A percentile compares a stretch with the other conserved stretches of the same genome.
phyloP scores from a whole-genome alignment of 2,888 invertebrate genomes.

The Drosophila atripex region DNA sequence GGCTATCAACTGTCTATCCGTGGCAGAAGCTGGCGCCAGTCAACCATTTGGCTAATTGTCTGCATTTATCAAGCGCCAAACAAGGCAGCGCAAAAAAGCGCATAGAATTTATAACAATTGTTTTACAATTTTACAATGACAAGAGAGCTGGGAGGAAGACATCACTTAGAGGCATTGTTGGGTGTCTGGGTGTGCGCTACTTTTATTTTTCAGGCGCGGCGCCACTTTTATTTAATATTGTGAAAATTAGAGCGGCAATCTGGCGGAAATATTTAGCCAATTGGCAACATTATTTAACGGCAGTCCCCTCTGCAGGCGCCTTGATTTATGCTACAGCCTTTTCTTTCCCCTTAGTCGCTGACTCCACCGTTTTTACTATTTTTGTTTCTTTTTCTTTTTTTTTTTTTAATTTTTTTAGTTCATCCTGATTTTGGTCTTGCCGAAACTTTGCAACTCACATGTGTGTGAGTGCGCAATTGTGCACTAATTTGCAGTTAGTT shows the following conservation, averaged over 20 bases:
- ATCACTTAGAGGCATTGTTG: conserved; percentile 28
- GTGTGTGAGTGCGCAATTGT: conserved; percentile 42
- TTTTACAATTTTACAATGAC: conserved; percentile 66
- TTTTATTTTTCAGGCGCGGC: conserved; percentile 63
- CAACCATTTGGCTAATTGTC: conserved; percentile 76
- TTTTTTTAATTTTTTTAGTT: not conserved
- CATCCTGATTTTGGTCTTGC: conserved; percentile 2
- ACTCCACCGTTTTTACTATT: conserved; percentile 31
- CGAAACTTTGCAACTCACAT: conserved; percentile 49
- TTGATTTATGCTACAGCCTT: conserved; percentile 66
- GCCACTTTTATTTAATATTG: conserved; percentile 59
- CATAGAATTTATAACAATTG: conserved; percentile 76
- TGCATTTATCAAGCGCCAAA: conserved; percentile 71
- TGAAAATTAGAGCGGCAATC: conserved; percentile 49
- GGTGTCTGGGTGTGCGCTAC: conserved; percentile 34
- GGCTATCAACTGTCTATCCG: conserved; percentile 35
- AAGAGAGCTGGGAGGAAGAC: conserved; percentile 15
- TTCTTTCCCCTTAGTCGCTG: conserved; percentile 26
- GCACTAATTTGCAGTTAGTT: conserved; percentile 74
- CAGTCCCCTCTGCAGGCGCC: conserved; percentile 35
- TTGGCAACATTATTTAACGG: conserved; percentile 68
- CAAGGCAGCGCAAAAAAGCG: conserved; percentile 46
- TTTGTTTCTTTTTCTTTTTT: not conserved
- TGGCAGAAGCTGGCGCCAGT: conserved; percentile 66
- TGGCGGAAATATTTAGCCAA: conserved; percentile 67